These are phyloP conservation scores for Lacerta agilis DNA, from an alignment of 2,797 vertebrate genomes.

Conservation along the genomic window DNA sequence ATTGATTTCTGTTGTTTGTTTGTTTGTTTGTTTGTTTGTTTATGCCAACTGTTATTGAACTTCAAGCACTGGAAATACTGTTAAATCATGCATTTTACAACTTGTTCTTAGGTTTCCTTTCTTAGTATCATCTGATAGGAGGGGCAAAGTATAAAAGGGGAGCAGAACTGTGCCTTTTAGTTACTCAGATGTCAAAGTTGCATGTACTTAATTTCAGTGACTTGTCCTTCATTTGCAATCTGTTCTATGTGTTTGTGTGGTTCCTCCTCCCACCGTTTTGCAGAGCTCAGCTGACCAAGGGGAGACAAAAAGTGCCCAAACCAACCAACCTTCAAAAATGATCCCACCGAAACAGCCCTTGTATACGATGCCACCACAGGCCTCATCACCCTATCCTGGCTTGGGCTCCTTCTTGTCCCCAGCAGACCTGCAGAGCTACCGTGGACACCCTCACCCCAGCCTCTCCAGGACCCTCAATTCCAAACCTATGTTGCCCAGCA, in stretches of 20 bases:
- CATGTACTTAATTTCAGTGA: neutral
- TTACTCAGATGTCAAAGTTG: neutral
- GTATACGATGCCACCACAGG: constrained; percentile 91
- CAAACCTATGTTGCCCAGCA: constrained; percentile 93
- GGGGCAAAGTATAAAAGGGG: neutral
- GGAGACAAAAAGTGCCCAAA: constrained; percentile 90
- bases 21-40: neutral
- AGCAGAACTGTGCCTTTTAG: neutral
- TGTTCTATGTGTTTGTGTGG: neutral
- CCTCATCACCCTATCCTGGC: constrained; percentile 90
- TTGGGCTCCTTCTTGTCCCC: constrained; percentile 92
- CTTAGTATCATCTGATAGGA: neutral
- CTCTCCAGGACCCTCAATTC: constrained; percentile 88
- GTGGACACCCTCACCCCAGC: constrained; percentile 85
- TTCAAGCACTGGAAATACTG: neutral
- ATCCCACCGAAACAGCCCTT: constrained; percentile 92
- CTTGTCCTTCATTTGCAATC: constrained; percentile 7
- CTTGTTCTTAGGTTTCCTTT: neutral
- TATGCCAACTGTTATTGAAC: neutral
- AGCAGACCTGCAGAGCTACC: constrained; percentile 93
- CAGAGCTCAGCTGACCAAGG: constrained; percentile 93
- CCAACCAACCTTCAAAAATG: constrained; percentile 90
- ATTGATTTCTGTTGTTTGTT: neutral
- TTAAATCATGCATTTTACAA: neutral
- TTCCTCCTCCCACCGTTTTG: neutral